phyloP scores from a whole-genome alignment of 1,140 invertebrate species.

The Zophobas atratus region DNA sequence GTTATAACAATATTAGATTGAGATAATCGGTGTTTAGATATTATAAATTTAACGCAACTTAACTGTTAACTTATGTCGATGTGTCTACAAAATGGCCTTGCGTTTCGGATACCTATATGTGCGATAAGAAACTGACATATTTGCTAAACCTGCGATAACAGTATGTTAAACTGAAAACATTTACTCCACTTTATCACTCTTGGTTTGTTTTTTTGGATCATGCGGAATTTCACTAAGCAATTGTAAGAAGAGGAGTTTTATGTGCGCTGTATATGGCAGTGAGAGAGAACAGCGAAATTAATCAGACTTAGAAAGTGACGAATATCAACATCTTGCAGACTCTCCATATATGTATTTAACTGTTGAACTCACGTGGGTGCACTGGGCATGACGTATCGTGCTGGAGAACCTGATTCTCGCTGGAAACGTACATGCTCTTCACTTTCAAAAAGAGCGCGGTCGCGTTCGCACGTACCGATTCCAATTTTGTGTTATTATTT shows the following conservation, averaged over 20 bases:
- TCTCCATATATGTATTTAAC: slow-evolving; percentile 64
- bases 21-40: no score
- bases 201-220: no score
- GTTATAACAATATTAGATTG: no score
- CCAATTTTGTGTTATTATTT: slow-evolving; percentile 52
- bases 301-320: slow-evolving; percentile 17
- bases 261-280: slow-evolving; percentile 6
- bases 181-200: no score
- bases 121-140: no score
- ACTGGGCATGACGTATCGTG: slow-evolving; percentile 44
- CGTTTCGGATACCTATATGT: no score
- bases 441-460: slow-evolving; percentile 61
- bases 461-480: slow-evolving; percentile 52
- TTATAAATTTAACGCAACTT: no score
- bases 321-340: slow-evolving; percentile 53
- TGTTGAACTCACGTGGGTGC: slow-evolving; percentile 58
- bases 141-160: no score
- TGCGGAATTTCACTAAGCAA: no score
- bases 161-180: no score
- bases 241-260: neutral
- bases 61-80: no score
- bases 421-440: slow-evolving; percentile 51
- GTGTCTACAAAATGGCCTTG: no score
- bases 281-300: neutral
- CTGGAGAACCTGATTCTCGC: slow-evolving; percentile 43